Percentiles rank a stretch among this genome's conserved stretches.
Conservation (phyloP, 2,797 vertebrate species). For the Premnoplex brunnescens region DNA sequence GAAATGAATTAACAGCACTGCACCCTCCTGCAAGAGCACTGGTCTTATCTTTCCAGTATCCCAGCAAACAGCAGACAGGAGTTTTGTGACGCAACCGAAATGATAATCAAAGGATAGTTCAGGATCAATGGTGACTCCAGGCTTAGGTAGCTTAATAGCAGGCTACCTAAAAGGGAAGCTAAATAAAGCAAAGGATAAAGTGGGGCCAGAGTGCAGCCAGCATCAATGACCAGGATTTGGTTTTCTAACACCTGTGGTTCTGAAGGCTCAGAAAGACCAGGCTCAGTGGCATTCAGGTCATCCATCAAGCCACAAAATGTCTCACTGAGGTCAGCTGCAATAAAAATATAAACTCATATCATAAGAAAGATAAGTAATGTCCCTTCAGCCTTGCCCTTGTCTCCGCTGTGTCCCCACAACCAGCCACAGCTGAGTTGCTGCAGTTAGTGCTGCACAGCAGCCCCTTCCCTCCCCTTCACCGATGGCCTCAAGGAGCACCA, state of each 20-base stretch:
- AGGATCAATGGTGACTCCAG: not conserved
- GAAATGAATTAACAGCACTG: not conserved
- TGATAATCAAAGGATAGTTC: slow-evolving; percentile 13
- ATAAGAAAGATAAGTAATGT: not conserved
- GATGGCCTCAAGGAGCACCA: not conserved
- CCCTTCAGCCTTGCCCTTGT: fast-evolving
- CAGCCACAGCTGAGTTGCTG: not conserved
- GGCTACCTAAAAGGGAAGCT: not conserved
- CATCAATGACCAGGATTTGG: not conserved
- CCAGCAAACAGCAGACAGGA: not conserved
- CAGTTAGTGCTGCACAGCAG: not conserved
- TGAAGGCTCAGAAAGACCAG: not conserved
- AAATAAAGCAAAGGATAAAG: not conserved
- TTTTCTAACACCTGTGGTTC: not conserved
- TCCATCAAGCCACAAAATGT: not conserved
- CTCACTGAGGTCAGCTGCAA: not conserved
- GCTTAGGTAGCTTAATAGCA: not conserved
- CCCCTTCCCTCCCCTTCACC: not conserved
- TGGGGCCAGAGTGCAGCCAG: not conserved
- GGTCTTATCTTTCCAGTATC: not conserved
- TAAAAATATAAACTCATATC: not conserved
- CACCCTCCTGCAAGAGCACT: not conserved
- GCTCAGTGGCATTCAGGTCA: not conserved
- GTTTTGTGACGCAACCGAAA: slow-evolving; percentile 1
- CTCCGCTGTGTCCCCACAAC: not conserved